Percentiles rank a stretch among this genome's conserved stretches.
Conservation (phyloP, 2,797 vertebrate species). For the Hozukius guyotensis region DNA sequence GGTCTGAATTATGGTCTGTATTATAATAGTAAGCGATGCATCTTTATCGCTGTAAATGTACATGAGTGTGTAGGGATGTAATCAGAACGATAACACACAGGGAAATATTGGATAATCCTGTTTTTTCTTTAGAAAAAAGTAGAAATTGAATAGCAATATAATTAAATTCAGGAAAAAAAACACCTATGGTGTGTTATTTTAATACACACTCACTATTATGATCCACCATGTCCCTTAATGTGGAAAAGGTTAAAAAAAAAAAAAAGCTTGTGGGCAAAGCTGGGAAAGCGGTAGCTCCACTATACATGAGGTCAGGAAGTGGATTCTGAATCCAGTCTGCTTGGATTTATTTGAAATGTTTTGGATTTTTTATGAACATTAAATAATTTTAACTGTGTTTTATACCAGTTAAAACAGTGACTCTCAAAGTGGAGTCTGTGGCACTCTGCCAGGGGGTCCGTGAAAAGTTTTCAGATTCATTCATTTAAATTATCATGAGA, state of each 20-base stretch:
- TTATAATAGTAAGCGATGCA: neutral
- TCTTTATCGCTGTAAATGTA: neutral
- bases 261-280: too few relatives aligned
- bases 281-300: neutral
- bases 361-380: neutral
- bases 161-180: neutral
- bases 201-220: neutral
- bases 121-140: neutral
- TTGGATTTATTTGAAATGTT: neutral
- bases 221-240: neutral
- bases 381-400: neutral
- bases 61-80: neutral
- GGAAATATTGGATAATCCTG: neutral
- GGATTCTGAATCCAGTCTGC: conserved; percentile 12
- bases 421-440: too few relatives aligned
- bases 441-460: too few relatives aligned
- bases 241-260: neutral
- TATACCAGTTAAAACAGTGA: neutral
- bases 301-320: neutral
- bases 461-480: too few relatives aligned
- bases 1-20: neutral
- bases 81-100: neutral
- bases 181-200: neutral
- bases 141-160: neutral
- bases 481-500: too few relatives aligned